Conservation (phyloP, 2,113 vertebrate genomes). For the Cebidichthys violaceus region DNA sequence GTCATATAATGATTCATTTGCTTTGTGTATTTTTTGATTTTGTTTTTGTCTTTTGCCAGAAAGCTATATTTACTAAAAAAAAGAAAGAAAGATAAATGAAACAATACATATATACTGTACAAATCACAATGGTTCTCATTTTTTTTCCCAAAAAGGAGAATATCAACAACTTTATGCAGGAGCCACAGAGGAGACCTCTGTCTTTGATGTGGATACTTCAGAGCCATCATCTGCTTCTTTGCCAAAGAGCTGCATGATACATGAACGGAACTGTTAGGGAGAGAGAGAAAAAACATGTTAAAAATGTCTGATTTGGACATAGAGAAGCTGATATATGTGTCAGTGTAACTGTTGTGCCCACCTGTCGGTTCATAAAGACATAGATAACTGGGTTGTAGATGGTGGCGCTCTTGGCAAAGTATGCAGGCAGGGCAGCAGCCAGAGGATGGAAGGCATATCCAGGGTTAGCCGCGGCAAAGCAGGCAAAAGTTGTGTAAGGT, state of each 20-base stretch:
- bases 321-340: neutral
- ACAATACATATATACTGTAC: constrained; percentile 67
- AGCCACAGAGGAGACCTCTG: constrained; percentile 90
- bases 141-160: constrained; percentile 19
- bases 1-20: constrained; percentile 18
- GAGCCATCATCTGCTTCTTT: constrained; percentile 89
- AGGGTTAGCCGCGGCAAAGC: constrained; percentile 88
- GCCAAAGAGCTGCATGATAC: constrained; percentile 91
- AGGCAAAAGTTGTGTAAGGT: constrained; percentile 88
- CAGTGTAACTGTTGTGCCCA: constrained; percentile 57
- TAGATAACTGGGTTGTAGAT: constrained; percentile 94
- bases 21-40: constrained; percentile 37
- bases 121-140: constrained; percentile 48
- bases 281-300: constrained; percentile 17
- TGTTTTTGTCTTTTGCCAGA: constrained; percentile 72
- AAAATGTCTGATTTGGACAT: constrained; percentile 1
- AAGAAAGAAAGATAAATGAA: constrained; percentile 15
- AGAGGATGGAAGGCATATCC: constrained; percentile 91
- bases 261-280: constrained; percentile 86
- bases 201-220: constrained; percentile 88
- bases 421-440: constrained; percentile 88
- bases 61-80: constrained; percentile 66
- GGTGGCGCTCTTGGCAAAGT: constrained; percentile 93
- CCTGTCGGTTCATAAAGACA: constrained; percentile 94
- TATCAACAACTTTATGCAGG: constrained; percentile 82